phyloP scores from a whole-genome alignment of 1,140 invertebrate genomes.

The Spodoptera frugiperda region DNA sequence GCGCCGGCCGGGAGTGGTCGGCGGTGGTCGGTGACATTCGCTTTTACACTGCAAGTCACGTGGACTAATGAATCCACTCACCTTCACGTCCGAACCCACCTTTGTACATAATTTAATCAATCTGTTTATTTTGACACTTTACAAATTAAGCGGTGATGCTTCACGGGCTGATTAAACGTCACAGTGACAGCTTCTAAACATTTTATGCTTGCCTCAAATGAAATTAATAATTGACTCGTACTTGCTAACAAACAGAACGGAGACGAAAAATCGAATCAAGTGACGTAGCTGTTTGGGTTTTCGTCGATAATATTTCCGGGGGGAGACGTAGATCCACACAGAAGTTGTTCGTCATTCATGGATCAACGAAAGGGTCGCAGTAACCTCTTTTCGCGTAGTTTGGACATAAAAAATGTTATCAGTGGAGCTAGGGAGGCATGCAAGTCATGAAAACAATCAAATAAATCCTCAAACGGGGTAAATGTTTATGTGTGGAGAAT shows the following conservation, averaged over 20 bases:
- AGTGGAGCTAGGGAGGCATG: slow-evolving; percentile 36
- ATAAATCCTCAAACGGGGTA: slow-evolving; percentile 45
- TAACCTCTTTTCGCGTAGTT: slow-evolving; percentile 36
- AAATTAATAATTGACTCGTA: slow-evolving; percentile 12
- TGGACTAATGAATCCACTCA: slow-evolving; percentile 78
- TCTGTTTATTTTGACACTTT: slow-evolving; percentile 67
- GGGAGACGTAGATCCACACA: slow-evolving; percentile 7
- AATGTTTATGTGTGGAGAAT: slow-evolving; percentile 43
- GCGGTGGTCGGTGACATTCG: slow-evolving; percentile 72
- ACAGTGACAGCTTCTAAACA: slow-evolving; percentile 45
- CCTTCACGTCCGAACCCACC: slow-evolving; percentile 56
- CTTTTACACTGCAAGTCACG: slow-evolving; percentile 77
- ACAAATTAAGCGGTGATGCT: slow-evolving; percentile 59
- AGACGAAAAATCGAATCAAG: neutral
- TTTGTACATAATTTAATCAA: slow-evolving; percentile 70
- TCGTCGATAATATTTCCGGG: slow-evolving; percentile 25
- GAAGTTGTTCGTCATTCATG: slow-evolving; percentile 34
- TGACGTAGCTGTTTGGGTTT: slow-evolving; percentile 11
- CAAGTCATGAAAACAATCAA: slow-evolving; percentile 58
- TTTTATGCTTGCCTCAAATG: slow-evolving; percentile 33
- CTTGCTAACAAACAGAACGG: neutral
- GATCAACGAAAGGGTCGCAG: slow-evolving; percentile 29
- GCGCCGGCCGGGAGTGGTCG: slow-evolving; percentile 33
- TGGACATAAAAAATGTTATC: slow-evolving; percentile 40
- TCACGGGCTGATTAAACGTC: slow-evolving; percentile 57